A percentile compares a stretch with the other conserved stretches of the same genome.
Conservation (phyloP, 2,888 invertebrate genomes). For the Allacma fusca region DNA sequence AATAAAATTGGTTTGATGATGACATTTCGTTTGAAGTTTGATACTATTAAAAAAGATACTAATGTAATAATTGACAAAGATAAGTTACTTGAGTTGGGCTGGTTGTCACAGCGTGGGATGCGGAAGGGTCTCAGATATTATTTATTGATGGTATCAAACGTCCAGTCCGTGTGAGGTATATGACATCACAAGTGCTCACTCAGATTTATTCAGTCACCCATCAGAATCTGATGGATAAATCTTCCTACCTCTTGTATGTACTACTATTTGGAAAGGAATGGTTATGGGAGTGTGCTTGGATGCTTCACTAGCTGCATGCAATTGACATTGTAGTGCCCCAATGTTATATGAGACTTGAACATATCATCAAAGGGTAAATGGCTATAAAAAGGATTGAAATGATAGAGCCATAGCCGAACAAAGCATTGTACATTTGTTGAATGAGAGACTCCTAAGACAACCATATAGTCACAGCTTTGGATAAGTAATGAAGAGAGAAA, state of each 20-base stretch:
- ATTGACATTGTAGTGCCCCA: slow-evolving; percentile 27
- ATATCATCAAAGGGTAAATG: too few relatives aligned
- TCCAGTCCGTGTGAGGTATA: slow-evolving; percentile 23
- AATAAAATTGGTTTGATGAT: slow-evolving; percentile 9
- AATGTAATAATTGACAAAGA: slow-evolving; percentile 22
- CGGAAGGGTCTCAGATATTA: not conserved
- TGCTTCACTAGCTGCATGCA: slow-evolving; percentile 8
- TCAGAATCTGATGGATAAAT: slow-evolving; percentile 10
- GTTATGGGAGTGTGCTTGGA: not conserved
- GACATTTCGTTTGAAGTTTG: slow-evolving; percentile 4
- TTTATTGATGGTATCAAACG: slow-evolving; percentile 22
- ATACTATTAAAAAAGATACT: slow-evolving; percentile 16
- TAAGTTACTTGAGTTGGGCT: slow-evolving; percentile 4
- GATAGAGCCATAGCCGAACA: not conserved
- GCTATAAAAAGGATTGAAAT: not conserved
- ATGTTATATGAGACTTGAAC: too few relatives aligned
- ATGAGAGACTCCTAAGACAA: not conserved
- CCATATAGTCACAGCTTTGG: not conserved
- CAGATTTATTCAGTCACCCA: slow-evolving; percentile 14
- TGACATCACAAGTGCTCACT: slow-evolving; percentile 16
- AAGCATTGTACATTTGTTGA: not conserved
- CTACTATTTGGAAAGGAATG: not conserved
- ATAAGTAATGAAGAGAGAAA: slow-evolving; percentile 7
- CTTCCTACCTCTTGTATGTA: not conserved
- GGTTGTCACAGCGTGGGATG: slow-evolving; percentile 13